Conservation (phyloP, 2,797 vertebrate species). For the Ptychadena robeensis region DNA sequence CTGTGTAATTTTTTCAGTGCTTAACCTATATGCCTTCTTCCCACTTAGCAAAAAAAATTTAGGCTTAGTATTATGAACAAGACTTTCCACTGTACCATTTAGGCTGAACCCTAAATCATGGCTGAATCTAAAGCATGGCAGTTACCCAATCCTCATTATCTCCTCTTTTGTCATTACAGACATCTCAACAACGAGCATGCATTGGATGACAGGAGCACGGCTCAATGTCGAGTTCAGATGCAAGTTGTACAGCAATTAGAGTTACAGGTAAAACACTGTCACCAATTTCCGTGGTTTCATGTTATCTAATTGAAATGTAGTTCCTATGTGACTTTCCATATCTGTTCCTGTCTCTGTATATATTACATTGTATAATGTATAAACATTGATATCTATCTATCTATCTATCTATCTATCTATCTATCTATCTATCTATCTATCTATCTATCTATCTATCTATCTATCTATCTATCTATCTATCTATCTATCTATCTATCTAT, state of each 20-base stretch:
- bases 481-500: no score
- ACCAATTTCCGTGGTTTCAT: not conserved
- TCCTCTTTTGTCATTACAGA: constrained; percentile 84
- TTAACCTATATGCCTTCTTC: constrained; percentile 1
- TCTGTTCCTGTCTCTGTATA: no score
- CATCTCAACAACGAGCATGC: constrained; percentile 99
- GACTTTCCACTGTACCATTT: constrained; percentile 23
- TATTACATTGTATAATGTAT: no score
- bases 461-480: no score
- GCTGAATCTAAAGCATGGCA: constrained; percentile 62
- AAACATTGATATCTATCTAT: no score
- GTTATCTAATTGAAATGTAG: constrained; percentile 38
- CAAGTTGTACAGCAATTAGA: constrained; percentile 99
- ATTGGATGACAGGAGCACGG: constrained; percentile 99
- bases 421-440: constrained; percentile 1
- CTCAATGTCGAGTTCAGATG: constrained; percentile 99
- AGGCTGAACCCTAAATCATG: constrained; percentile 29
- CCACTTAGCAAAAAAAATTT: constrained; percentile 6
- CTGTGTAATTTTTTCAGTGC: not conserved
- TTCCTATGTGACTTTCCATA: not conserved
- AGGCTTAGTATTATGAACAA: constrained; percentile 5
- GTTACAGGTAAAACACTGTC: constrained; percentile 88
- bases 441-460: no score
- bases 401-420: no score
- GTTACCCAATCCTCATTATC: constrained; percentile 79